Evolutionary conservation across 2,797 vertebrate species (phyloP), one percentile per base, ranked within the genome.

Genomic region (Chrysolophus pictus): DNA sequence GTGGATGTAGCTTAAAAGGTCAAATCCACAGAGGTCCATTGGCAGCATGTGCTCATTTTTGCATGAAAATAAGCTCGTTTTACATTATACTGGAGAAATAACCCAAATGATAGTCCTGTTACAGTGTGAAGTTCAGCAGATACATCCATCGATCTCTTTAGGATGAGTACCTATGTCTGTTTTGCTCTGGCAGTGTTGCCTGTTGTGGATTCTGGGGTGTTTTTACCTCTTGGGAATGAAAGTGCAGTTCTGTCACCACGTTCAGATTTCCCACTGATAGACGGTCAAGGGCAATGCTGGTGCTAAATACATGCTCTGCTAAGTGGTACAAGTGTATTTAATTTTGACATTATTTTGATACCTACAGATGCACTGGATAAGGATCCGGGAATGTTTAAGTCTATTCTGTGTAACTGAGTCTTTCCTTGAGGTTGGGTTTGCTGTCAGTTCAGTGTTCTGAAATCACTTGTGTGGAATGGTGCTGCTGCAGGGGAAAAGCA

Each of bases 311-410:
- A 79, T 33, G 33, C 56, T 6, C 39, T 47, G 31, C 64, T 78
- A 73, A 94, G 59, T 7, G 23, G 75, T 73, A 87, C 47, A 49
- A 73, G 69, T 87, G 72, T 81, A 81, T 85, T 88, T 92, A 69
- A 83, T 83, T 91, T 87, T 83, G 23, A 37, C 53, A 79, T 90
- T 81, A 75, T 88, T 89, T 94, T 83, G 81, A 15, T 85, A 58
- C 47, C 62, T 89, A 41, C 65, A 76, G 87, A 82, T 93, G 78
- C 62, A 60, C 71, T 39, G 88, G 85, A 70, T 79, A 76, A 92
- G 56, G 53, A 76, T 82, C 33, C 35, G 42, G 75, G 71, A 77
- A 75, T 71, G 84, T 75, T 74, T 73, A 68, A 91, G 85, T 26
- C 39, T 42, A 22, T 9, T 91, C 70, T 92, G 69, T 39, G 69